Evolutionary conservation across 2,888 invertebrate genomes (phyloP).

Genomic region (Chironomus tentans): DNA sequence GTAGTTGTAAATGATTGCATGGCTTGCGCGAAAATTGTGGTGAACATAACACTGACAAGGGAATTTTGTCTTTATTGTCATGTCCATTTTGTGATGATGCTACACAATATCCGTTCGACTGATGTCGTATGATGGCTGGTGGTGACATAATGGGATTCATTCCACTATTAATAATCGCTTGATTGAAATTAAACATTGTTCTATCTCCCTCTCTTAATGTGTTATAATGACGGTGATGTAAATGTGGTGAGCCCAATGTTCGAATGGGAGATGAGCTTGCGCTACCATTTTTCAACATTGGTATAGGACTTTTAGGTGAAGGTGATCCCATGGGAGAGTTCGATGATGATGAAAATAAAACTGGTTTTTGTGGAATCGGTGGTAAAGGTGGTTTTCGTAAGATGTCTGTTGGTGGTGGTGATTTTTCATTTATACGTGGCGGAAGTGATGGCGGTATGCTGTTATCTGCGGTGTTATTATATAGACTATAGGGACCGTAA

Average conservation of each 20-base stretch:
- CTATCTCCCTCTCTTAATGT: conserved; percentile 1
- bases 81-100: conserved; percentile 30
- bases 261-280: conserved; percentile 40
- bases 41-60: conserved; percentile 44
- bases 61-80: conserved; percentile 30
- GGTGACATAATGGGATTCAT: conserved; percentile 29
- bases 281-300: conserved; percentile 42
- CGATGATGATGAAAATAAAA: conserved; percentile 27
- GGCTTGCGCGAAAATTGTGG: conserved; percentile 48
- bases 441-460: conserved; percentile 37
- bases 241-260: conserved; percentile 54
- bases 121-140: conserved; percentile 31
- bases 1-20: conserved; percentile 39
- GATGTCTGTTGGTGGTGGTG: conserved; percentile 45
- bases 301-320: conserved; percentile 43
- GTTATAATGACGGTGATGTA: conserved; percentile 38
- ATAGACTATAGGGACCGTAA: conserved; percentile 10
- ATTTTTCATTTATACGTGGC: conserved; percentile 28
- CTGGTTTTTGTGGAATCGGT: conserved; percentile 48
- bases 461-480: conserved; percentile 27
- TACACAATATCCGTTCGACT: conserved; percentile 34
- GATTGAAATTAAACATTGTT: conserved; percentile 22
- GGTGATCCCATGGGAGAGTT: conserved; percentile 10
- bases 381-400: conserved; percentile 63
- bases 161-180: conserved; percentile 32